Percentiles rank a stretch among this genome's conserved stretches.
Conservation (phyloP, 2,797 vertebrate genomes). For the Mormyrops attenuatus region DNA sequence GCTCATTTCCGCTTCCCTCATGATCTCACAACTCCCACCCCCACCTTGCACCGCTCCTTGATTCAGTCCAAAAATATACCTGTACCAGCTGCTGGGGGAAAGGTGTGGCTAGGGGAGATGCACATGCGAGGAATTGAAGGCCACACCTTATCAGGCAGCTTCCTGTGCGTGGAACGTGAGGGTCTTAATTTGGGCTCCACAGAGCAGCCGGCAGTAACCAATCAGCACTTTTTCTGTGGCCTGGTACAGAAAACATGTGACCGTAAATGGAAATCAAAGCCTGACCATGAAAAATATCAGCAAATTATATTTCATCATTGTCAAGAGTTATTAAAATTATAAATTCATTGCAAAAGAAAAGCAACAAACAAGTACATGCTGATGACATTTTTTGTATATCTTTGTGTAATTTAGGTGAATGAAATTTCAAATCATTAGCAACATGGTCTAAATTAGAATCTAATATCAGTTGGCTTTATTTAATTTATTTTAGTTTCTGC, state of each 20-base stretch:
- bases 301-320: constrained; percentile 3
- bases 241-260: neutral
- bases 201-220: neutral
- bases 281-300: neutral
- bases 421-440: neutral
- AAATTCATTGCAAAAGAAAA: neutral
- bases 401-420: constrained; percentile 4
- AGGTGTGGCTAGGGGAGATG: neutral
- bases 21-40: neutral
- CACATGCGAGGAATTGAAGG: neutral
- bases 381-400: neutral
- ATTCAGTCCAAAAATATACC: constrained; percentile 12
- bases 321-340: neutral
- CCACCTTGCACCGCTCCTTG: neutral
- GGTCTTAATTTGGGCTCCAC: neutral
- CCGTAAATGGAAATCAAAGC: neutral
- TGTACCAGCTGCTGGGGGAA: neutral
- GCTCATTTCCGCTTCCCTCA: neutral
- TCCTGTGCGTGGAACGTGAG: neutral
- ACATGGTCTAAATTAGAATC: neutral
- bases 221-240: neutral
- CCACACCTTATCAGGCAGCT: neutral
- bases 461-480: neutral
- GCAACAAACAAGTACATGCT: neutral
- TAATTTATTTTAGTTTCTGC: neutral